These are phyloP conservation scores for Galendromus occidentalis DNA, from an alignment of 1,140 invertebrate genomes.

Conservation along the genomic window DNA sequence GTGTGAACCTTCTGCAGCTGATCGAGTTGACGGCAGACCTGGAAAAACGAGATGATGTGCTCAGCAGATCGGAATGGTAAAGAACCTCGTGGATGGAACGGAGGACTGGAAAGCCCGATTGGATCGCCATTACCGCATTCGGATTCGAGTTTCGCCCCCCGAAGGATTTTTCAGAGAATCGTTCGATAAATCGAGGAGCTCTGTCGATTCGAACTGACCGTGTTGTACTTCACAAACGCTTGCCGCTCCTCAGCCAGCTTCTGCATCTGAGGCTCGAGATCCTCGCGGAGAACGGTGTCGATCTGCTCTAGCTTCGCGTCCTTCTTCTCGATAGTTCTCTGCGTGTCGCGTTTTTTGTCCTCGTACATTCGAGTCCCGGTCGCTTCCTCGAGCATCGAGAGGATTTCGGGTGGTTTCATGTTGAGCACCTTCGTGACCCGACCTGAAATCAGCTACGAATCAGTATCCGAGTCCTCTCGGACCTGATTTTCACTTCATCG, in stretches of 20 bases:
- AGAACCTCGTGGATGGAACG: too few species aligned
- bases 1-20: conserved; percentile 52
- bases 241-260: conserved; percentile 59
- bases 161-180: too few species aligned
- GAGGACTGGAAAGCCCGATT: too few species aligned
- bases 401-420: conserved; percentile 94
- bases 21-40: conserved; percentile 48
- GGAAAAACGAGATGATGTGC: too few species aligned
- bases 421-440: conserved; percentile 96
- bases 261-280: conserved; percentile 41
- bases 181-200: too few species aligned
- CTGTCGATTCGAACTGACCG: conserved; percentile 29
- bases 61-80: too few species aligned
- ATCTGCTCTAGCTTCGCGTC: conserved; percentile 74
- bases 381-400: conserved; percentile 97
- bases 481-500: too few species aligned
- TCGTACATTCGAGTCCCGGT: conserved; percentile 97
- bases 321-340: conserved; percentile 80
- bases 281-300: conserved; percentile 40
- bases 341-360: conserved; percentile 64
- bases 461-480: too few species aligned
- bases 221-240: conserved; percentile 71
- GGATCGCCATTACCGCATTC: too few species aligned
- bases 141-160: too few species aligned
- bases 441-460: conserved; percentile 25